A percentile compares a stretch with the other conserved stretches of the same genome.
Evolutionary conservation across 2,797 vertebrate species (phyloP).

Genomic region (Pagetopsis macropterus): DNA sequence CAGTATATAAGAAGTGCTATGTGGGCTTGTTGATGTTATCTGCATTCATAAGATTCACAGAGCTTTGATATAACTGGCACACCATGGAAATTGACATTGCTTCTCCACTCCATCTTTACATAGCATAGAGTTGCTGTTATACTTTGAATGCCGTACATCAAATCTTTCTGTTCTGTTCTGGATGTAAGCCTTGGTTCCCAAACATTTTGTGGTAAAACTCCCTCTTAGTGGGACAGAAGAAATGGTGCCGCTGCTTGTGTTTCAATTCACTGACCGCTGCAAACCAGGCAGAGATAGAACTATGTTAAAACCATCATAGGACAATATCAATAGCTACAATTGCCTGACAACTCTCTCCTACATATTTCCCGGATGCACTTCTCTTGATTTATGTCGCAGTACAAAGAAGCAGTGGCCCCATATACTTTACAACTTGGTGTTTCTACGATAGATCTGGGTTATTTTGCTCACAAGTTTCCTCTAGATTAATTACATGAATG

Average conservation of each 20-base stretch:
- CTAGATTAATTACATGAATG: slow-evolving; percentile 86
- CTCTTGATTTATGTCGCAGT: slow-evolving; percentile 64
- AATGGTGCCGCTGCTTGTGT: neutral
- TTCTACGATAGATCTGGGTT: slow-evolving; percentile 75
- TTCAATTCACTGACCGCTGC: slow-evolving; percentile 23
- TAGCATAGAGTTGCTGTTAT: no score
- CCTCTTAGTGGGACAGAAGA: neutral
- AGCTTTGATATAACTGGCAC: neutral
- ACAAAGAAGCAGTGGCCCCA: slow-evolving; percentile 49
- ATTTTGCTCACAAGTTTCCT: slow-evolving; percentile 79
- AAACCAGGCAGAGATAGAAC: slow-evolving; percentile 13
- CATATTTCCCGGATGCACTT: slow-evolving; percentile 41
- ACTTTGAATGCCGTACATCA: no score
- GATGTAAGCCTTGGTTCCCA: neutral
- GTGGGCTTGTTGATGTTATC: neutral
- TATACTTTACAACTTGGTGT: slow-evolving; percentile 60
- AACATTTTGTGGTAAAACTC: neutral
- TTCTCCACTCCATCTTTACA: no score
- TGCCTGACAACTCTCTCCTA: slow-evolving; percentile 19
- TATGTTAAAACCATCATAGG: slow-evolving; percentile 10
- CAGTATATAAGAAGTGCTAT: neutral
- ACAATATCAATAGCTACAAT: slow-evolving; percentile 35
- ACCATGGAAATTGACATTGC: neutral
- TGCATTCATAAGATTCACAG: neutral
- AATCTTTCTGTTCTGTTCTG: neutral